These are phyloP conservation scores for Cheilosia impressa DNA, from an alignment of 2,888 invertebrate genomes.

Conservation along the genomic window DNA sequence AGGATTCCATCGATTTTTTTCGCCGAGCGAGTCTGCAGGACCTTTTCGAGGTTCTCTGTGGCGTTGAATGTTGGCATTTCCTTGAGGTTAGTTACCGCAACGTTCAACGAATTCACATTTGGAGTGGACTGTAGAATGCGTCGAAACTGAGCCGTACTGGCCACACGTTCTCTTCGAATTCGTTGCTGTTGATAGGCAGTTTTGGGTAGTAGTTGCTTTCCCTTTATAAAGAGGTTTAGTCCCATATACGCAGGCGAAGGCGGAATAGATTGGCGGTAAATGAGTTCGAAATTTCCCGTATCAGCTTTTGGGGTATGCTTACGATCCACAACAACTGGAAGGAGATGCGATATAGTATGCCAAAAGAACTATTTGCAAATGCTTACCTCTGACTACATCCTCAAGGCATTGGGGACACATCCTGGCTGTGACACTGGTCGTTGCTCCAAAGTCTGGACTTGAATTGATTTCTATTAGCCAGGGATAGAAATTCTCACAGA, in stretches of 20 bases:
- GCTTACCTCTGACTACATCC: conserved; percentile 95
- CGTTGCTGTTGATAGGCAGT: conserved; percentile 76
- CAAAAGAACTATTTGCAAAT: not conserved
- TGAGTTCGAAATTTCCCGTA: conserved; percentile 92
- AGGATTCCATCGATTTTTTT: conserved; percentile 42
- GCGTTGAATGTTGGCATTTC: conserved; percentile 82
- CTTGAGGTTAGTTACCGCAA: conserved; percentile 78
- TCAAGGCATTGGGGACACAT: conserved; percentile 94
- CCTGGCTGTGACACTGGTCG: conserved; percentile 93
- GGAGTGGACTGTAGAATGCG: conserved; percentile 59
- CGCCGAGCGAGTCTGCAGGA: conserved; percentile 30
- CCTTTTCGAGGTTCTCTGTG: conserved; percentile 81
- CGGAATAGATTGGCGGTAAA: conserved; percentile 90
- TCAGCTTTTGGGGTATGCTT: conserved; percentile 89
- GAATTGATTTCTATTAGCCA: conserved; percentile 98
- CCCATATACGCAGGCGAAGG: conserved; percentile 93
- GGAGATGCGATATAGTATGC: not conserved
- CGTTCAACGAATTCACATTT: conserved; percentile 62
- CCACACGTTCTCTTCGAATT: conserved; percentile 79
- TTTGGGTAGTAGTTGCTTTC: conserved; percentile 81
- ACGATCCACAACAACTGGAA: conserved; percentile 91
- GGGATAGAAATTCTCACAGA: conserved; percentile 93
- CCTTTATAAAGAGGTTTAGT: conserved; percentile 82
- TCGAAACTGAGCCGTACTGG: conserved; percentile 76
- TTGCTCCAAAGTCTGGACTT: conserved; percentile 95